Evolutionary conservation across 2,888 invertebrate genomes (phyloP).

Genomic region (Watsonalla binaria): DNA sequence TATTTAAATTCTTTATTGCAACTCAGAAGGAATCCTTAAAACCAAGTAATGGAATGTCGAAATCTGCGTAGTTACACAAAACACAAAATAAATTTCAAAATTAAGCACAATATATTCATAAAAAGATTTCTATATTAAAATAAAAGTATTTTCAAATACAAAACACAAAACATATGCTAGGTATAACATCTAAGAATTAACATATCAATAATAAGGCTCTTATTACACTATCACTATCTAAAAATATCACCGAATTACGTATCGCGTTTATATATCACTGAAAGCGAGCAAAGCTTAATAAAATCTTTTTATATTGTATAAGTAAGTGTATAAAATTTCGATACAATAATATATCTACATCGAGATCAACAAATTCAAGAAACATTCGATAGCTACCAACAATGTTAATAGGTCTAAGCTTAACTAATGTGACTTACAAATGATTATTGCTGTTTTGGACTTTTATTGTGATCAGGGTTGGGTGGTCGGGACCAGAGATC

Average conservation of each 20-base stretch:
- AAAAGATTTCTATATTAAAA: slow-evolving; percentile 53
- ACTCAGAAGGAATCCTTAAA: too few species aligned
- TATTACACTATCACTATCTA: slow-evolving; percentile 44
- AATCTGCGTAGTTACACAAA: neutral
- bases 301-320: slow-evolving; percentile 11
- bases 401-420: slow-evolving; percentile 19
- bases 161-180: slow-evolving; percentile 53
- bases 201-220: slow-evolving; percentile 54
- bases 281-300: slow-evolving; percentile 45
- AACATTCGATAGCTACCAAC: slow-evolving; percentile 34
- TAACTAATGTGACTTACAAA: slow-evolving; percentile 9
- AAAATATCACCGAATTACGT: slow-evolving; percentile 77
- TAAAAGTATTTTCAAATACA: slow-evolving; percentile 42
- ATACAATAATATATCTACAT: slow-evolving; percentile 40
- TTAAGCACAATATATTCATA: slow-evolving; percentile 54
- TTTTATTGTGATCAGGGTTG: slow-evolving; percentile 55
- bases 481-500: slow-evolving; percentile 59
- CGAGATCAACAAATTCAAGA: slow-evolving; percentile 62
- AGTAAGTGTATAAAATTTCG: slow-evolving; percentile 21
- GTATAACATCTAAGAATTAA: slow-evolving; percentile 44
- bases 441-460: slow-evolving; percentile 30
- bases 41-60: too few species aligned
- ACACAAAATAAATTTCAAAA: slow-evolving; percentile 15
- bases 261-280: slow-evolving; percentile 67
- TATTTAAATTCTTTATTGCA: too few species aligned